A percentile compares a stretch with the other conserved stretches of the same genome.
phyloP scores from a whole-genome alignment of 2,888 invertebrate species.

The Eupeodes latifasciatus region DNA sequence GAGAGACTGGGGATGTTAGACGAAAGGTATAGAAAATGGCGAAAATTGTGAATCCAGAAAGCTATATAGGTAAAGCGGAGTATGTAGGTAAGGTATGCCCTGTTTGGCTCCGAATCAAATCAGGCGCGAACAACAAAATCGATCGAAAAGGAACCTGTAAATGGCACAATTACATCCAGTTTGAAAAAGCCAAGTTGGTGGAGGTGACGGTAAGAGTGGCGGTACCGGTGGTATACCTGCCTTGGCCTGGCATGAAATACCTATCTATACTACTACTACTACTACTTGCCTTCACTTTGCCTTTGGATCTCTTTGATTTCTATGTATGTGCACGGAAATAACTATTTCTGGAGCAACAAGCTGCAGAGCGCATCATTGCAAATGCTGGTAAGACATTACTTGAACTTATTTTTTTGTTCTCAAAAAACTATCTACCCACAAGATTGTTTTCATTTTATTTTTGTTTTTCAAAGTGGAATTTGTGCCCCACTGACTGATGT shows the following conservation, averaged over 20 bases:
- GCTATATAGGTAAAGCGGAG: background rate
- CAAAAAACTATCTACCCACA: slow-evolving; percentile 31
- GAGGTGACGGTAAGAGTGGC: background rate
- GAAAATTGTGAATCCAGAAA: slow-evolving; percentile 47
- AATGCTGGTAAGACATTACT: slow-evolving; percentile 41
- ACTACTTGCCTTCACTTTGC: background rate
- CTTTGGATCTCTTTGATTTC: slow-evolving; percentile 7
- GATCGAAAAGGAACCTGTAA: slow-evolving; percentile 70
- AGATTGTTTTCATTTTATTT: slow-evolving; percentile 14
- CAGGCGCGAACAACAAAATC: slow-evolving; percentile 76
- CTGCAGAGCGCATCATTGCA: background rate
- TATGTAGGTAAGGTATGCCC: background rate
- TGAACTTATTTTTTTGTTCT: slow-evolving; percentile 41
- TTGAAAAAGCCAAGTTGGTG: slow-evolving; percentile 28
- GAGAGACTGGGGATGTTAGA: background rate
- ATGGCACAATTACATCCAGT: slow-evolving; percentile 73
- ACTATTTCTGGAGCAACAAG: slow-evolving; percentile 44
- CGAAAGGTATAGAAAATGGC: background rate
- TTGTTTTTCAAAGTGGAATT: background rate
- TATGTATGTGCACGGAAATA: background rate
- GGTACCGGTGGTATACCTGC: too few species aligned
- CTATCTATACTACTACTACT: background rate
- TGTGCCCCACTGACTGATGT: slow-evolving; percentile 57
- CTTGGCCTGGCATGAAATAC: background rate
- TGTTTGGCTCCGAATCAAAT: slow-evolving; percentile 70